phyloP scores from a whole-genome alignment of 37 sponge, comb jelly and placozoan species.

The Oscarella lobularis region DNA sequence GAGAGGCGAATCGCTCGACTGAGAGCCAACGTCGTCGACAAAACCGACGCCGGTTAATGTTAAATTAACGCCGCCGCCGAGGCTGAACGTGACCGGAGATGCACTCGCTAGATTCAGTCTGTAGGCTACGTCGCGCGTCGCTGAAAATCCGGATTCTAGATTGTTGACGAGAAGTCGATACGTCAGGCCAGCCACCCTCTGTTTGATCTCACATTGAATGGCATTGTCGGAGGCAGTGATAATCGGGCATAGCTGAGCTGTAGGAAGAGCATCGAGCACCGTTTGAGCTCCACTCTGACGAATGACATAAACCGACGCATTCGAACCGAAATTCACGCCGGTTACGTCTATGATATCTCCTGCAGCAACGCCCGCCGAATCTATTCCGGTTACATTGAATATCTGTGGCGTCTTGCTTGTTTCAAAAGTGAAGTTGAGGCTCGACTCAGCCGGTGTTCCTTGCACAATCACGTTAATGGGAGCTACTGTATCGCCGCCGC shows the following conservation, averaged over 20 bases:
- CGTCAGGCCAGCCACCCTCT: slow-evolving; percentile 11
- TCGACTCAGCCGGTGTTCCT: neutral
- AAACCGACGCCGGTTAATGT: slow-evolving; percentile 46
- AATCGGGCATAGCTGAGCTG: too few species aligned
- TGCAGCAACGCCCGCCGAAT: too few species aligned
- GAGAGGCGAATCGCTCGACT: too few species aligned
- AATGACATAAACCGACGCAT: too few species aligned
- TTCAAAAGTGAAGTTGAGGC: neutral
- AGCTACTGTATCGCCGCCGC: neutral
- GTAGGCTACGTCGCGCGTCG: slow-evolving; percentile 25
- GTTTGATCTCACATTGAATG: neutral
- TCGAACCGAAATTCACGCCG: too few species aligned
- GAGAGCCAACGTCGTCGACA: neutral
- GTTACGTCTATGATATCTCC: too few species aligned
- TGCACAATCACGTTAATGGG: neutral
- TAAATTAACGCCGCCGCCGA: slow-evolving; percentile 39
- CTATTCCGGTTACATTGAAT: neutral
- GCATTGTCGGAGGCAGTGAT: neutral
- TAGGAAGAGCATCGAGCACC: too few species aligned
- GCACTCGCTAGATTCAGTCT: slow-evolving; percentile 21
- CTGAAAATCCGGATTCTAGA: slow-evolving; percentile 11
- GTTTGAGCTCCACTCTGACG: too few species aligned
- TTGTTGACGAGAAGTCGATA: slow-evolving; percentile 14
- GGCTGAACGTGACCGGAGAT: slow-evolving; percentile 12
- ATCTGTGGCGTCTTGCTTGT: neutral